These are phyloP conservation scores for Romanogobio albipinnatus DNA, from an alignment of 2,113 vertebrate genomes.

Conservation along the genomic window DNA sequence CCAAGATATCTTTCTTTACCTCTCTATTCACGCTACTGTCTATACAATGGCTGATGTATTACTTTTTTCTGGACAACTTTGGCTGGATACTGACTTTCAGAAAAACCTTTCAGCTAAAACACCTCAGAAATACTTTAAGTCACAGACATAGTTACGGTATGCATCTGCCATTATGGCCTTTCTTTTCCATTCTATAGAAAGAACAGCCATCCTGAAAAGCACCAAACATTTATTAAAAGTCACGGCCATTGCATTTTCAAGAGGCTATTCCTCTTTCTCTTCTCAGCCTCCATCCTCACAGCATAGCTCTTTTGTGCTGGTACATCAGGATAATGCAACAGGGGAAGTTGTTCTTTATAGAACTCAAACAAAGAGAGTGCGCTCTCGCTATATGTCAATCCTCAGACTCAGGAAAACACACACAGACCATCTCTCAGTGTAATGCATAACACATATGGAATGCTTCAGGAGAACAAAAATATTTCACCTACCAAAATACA, in stretches of 20 bases:
- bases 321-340: conserved; percentile 2
- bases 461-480: not conserved
- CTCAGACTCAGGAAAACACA: not conserved
- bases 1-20: not conserved
- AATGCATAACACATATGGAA: conserved; percentile 20
- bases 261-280: conserved; percentile 60
- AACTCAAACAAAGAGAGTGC: conserved; percentile 46
- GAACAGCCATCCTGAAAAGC: conserved; percentile 64
- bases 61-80: not conserved
- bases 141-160: not conserved
- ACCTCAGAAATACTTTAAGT: not conserved
- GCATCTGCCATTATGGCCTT: not conserved
- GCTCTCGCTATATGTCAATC: not conserved
- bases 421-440: conserved; percentile 8
- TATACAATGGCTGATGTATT: not conserved
- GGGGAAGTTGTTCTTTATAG: conserved; percentile 62
- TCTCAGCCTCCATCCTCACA: conserved; percentile 63
- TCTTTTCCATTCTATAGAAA: not conserved
- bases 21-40: conserved; percentile 6
- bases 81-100: not conserved
- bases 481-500: conserved; percentile 11
- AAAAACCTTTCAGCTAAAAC: not conserved
- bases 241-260: conserved; percentile 67
- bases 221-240: conserved; percentile 66
- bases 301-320: conserved; percentile 14